Conservation (phyloP, 2,888 invertebrate species). For the Poecilobothrus nobilitatus region DNA sequence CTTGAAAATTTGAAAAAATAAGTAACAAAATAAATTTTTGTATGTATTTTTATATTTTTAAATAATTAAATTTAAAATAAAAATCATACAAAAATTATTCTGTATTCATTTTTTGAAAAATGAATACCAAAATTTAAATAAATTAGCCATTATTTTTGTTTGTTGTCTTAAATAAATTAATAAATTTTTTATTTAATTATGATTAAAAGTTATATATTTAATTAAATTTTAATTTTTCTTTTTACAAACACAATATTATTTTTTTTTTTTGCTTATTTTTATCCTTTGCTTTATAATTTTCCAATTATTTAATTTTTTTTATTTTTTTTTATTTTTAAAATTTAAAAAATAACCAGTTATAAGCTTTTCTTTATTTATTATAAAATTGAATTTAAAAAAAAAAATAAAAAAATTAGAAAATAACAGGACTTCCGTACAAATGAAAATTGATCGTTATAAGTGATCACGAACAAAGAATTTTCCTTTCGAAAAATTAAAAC, state of each 20-base stretch:
- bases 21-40: not conserved
- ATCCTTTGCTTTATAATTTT: not conserved
- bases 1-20: not conserved
- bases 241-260: not conserved
- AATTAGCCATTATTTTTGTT: not conserved
- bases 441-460: too few species aligned
- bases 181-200: not conserved
- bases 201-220: too few species aligned
- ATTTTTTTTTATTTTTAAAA: too few species aligned
- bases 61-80: not conserved
- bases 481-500: not conserved
- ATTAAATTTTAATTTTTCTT: too few species aligned
- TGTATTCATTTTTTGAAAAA: not conserved
- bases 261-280: not conserved
- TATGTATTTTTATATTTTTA: not conserved
- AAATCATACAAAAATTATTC: constrained; percentile 1
- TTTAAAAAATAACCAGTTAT: too few species aligned
- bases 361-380: too few species aligned
- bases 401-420: too few species aligned
- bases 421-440: too few species aligned
- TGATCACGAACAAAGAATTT: not conserved
- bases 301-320: too few species aligned
- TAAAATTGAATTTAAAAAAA: too few species aligned
- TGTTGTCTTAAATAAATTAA: not conserved
- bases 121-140: not conserved